Evolutionary conservation across 2,888 invertebrate genomes (phyloP).

Genomic region (Scotopteryx bipunctaria): DNA sequence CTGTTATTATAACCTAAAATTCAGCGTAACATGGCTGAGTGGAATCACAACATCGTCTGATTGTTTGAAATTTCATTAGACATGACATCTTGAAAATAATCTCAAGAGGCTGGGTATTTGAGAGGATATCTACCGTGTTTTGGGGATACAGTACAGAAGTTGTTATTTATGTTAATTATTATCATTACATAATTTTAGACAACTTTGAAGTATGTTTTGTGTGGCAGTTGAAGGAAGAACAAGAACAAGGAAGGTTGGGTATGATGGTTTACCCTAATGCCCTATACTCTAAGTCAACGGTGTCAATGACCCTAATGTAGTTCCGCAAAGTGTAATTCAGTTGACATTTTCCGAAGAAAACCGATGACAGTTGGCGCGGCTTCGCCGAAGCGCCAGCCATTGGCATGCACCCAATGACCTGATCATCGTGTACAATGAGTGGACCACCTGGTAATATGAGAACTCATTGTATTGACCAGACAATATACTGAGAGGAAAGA

Average conservation of each 20-base stretch:
- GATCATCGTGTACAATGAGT: slow-evolving; percentile 38
- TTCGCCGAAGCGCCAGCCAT: slow-evolving; percentile 52
- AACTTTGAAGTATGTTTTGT: no score
- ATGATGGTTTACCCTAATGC: slow-evolving; percentile 1
- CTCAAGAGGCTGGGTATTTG: no score
- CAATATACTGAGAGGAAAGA: neutral
- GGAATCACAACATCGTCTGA: no score
- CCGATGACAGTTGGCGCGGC: slow-evolving; percentile 40
- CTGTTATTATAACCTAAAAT: neutral
- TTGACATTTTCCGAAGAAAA: slow-evolving; percentile 45
- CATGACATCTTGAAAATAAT: no score
- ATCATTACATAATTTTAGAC: no score
- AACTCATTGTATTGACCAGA: neutral
- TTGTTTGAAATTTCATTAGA: no score
- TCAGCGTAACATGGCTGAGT: no score
- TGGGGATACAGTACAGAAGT: no score
- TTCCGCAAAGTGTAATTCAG: slow-evolving; percentile 26
- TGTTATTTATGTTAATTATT: no score
- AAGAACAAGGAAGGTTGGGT: no score
- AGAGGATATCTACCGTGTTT: no score
- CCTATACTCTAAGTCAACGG: slow-evolving; percentile 6
- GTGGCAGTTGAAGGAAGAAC: no score
- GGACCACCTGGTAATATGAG: slow-evolving; percentile 21
- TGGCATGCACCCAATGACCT: slow-evolving; percentile 57
- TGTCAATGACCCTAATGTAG: slow-evolving; percentile 29